Evolutionary conservation across 2,113 vertebrate genomes (phyloP), one percentile per base, ranked within the genome.

Genomic region (Hippocampus barbouri): DNA sequence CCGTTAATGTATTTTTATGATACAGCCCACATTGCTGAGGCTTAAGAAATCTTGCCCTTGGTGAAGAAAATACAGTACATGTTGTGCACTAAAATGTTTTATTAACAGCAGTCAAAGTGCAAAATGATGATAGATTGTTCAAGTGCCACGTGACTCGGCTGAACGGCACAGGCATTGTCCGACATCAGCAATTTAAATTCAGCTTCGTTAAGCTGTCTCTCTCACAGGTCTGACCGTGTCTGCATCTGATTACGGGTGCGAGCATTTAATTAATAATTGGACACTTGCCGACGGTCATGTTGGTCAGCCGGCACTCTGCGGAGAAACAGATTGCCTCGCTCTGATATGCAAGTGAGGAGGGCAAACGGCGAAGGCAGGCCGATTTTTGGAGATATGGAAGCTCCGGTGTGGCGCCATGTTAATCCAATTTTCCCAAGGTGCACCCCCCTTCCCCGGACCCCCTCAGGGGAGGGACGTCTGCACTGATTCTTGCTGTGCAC

Each of bases 251-350:
- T 89, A 88, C 79, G 71, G 69, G 59, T 76, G 81, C 84, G 78
- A 83, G 85, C 79, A 82, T 89, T 87, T 86, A 85, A 88, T 90
- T 90, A 85, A 88, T 87, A 85, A 89, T 87, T 85, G 23, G 79
- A 88, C 85, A 86, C 83, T 86, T 76, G 77, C 61, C 14, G 11
- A 80, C 86, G 87, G 79, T 89, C 85, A 85, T 85, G 81, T 79
- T 23, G 82, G 85, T 88, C 82, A 87, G 83, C 79, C 82, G 70
- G 25, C 23, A 41, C 71, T 79, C 79, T 81, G 80, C 71, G 21
- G 83, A 73, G 78, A 62, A 88, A 90, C 83, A 79, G 85, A 89
- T 86, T 82, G 79, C 82, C 60, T 80, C 71, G 74, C 82, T 71
- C 80, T 84, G 83, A 87, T 87, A 77, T 77, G 73, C 77, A 59